Evolutionary conservation across 2,113 vertebrate species (phyloP).

Genomic region (Crotalus tigris): DNA sequence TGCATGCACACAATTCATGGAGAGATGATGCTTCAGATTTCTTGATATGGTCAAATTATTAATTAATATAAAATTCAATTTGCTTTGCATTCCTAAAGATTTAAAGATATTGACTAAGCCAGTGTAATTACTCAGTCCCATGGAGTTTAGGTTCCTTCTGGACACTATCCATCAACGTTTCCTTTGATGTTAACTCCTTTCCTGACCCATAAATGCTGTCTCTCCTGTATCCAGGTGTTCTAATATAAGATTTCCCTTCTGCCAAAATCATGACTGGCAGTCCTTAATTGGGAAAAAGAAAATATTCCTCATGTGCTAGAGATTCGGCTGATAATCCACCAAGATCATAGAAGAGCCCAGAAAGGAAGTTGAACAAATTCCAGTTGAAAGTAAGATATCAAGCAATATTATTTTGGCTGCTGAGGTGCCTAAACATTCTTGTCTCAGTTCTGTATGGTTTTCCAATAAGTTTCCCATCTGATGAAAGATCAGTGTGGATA

Average conservation of each 20-base stretch:
- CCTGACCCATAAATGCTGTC: background rate
- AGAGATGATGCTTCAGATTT: background rate
- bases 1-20: background rate
- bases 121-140: background rate
- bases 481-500: conserved; percentile 49
- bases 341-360: conserved; percentile 41
- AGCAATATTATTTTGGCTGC: conserved; percentile 51
- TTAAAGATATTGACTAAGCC: background rate
- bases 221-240: background rate
- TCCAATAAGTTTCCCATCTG: conserved; percentile 60
- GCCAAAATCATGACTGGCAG: background rate
- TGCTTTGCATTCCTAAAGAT: background rate
- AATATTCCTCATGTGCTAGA: conserved; percentile 11
- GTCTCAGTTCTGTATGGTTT: conserved; percentile 53
- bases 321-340: conserved; percentile 47
- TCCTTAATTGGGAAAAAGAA: background rate
- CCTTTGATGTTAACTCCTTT: background rate
- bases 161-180: background rate
- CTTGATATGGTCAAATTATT: background rate
- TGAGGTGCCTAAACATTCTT: conserved; percentile 62
- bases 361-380: conserved; percentile 49
- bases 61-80: background rate
- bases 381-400: conserved; percentile 38
- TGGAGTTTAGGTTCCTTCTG: background rate
- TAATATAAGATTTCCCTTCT: background rate